Evolutionary conservation across 2,113 vertebrate genomes (phyloP), one percentile per base, ranked within the genome.

Genomic region (Elaphurus davidianus): DNA sequence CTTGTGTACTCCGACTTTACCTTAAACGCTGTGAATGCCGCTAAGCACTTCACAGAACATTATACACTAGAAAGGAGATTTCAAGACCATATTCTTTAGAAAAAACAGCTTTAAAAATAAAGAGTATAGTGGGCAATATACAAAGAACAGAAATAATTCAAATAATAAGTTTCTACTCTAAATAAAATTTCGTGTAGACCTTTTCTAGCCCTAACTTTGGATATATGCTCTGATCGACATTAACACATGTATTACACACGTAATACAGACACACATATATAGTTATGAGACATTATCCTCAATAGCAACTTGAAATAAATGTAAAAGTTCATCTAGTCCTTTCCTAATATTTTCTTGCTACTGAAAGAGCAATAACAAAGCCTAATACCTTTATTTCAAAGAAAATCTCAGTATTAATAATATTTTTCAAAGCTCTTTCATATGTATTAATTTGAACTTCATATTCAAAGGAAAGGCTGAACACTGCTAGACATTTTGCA

Each of bases 1-100:
- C 52, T 55, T 0, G 1, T 43, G 57, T 76, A 76, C 45, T 93
- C 92, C 59, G 96, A 87, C 27, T 45, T 91, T 60, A 87, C 23
- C 21, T 95, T 89, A 67, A 86, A 88, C 64, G n/a, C 12, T 78
- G 47, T 67, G 16, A 4, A 25, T 16, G 19, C 45, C 83, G n/a
- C 33, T 45, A 59, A 8, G 17, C 43, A 83, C 84, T 87, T 96
- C 89, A 71, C 33, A 40, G 82, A 87, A 45, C 2, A 76, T 62
- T 97, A 89, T 17, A 59, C 9, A 83, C 1, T n/a, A 94, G 36
- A 92, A 94, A 88, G 10, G 86, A 95, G 62, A 30, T 67, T 94
- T 96, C 50, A 85, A 78, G n/a, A 47, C 62, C 86, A 59, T 59
- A 21, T 36, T 71, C 9, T 36, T 36, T 36, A 71, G 64, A 30